Evolutionary conservation across 1,140 invertebrate species (phyloP), one percentile per base, ranked within the genome.

Genomic region (Chironomus tepperi): DNA sequence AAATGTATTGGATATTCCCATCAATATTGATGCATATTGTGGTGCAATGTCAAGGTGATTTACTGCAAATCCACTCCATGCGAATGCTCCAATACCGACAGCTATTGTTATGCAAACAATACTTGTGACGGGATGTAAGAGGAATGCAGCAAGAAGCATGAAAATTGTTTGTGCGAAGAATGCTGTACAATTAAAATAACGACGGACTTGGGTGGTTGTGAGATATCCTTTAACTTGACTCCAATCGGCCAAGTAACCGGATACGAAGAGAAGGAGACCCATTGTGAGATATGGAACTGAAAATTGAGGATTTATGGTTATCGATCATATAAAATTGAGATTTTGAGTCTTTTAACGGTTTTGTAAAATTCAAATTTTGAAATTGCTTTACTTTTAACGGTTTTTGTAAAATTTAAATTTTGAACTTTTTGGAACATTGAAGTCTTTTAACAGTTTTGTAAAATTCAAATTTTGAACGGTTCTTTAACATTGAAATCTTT

Each of bases 21-120:
- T 94, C 42, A 96, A 79, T 3, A 93, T 88, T 78, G 90, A 90
- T 1, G 91, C 91, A 81, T 91, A 90, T 78, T 90, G 90, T 19
- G 93, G 93, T 9, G 93, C 93, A 76, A 96, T 89, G 80, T 96
- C 93, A 79, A 96, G 81, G 79, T 93, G 92, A 83, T 96, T 95
- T 5, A 95, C 92, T 80, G 89, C 90, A 80, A 92, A 95, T 73
- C 92, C 94, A 15, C 92, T 90, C 91, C 92, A 95, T 7, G 93
- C 91, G 80, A 96, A 94, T 1, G 93, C 95, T 34, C 93, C 93
- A 10, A 95, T 84, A 0, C 94, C 94, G 9, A 96, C 92, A 16
- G 94, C 93, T 74, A 95, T 86, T 0, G 91, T 93, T 7, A 97
- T 85, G 80, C 88, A 95, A 1, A 88, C 83, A 12, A 95, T 86